Conservation (phyloP, 2,888 invertebrate genomes). For the Acleris sparsana region DNA sequence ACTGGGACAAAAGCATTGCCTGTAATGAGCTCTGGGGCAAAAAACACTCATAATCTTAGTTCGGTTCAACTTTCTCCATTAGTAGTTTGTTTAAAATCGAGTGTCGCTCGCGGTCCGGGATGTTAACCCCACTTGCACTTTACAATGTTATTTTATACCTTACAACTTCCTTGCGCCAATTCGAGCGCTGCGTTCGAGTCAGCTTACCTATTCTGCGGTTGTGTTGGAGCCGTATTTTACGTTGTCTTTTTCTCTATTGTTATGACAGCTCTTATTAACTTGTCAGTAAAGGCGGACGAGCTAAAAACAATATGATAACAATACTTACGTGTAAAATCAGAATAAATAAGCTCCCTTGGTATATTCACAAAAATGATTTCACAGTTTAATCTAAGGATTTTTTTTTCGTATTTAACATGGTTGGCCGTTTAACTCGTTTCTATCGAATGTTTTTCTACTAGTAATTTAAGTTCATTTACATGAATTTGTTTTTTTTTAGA, state of each 20-base stretch:
- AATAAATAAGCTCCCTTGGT: too few species aligned
- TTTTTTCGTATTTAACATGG: too few species aligned
- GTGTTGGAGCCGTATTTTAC: background rate
- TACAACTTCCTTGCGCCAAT: constrained; percentile 40
- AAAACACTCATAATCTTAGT: constrained; percentile 60
- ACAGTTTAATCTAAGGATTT: too few species aligned
- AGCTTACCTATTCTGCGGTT: constrained; percentile 6
- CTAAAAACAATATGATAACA: too few species aligned
- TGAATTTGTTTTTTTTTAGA: too few species aligned
- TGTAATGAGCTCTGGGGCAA: constrained; percentile 39
- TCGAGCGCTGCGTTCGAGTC: constrained; percentile 7
- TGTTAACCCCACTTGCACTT: constrained; percentile 56
- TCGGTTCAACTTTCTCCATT: constrained; percentile 72
- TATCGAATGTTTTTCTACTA: too few species aligned
- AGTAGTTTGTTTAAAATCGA: constrained; percentile 67
- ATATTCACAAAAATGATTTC: too few species aligned
- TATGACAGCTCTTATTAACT: too few species aligned
- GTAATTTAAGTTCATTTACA: too few species aligned
- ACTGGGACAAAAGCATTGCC: constrained; percentile 5
- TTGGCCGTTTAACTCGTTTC: too few species aligned
- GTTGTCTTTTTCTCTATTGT: background rate
- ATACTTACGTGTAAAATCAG: too few species aligned
- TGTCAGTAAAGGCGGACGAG: too few species aligned
- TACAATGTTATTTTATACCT: constrained; percentile 50
- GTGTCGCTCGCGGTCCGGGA: constrained; percentile 54